Evolutionary conservation across 2,113 vertebrate genomes (phyloP).

Genomic region (Ptyas mucosa): DNA sequence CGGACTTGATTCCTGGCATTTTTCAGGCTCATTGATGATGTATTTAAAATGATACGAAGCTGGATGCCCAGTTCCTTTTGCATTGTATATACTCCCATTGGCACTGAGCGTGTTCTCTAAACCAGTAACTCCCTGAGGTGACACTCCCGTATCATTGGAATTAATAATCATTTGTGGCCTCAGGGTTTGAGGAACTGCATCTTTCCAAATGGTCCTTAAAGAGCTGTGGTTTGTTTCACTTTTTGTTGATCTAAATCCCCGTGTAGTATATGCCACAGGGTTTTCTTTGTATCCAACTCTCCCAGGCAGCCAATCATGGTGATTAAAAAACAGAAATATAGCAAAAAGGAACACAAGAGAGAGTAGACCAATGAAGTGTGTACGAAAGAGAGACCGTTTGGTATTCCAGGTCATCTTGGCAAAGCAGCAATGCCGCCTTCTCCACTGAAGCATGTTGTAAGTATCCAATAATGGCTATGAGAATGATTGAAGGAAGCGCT

Average conservation of each 20-base stretch:
- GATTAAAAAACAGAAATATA: slow-evolving; percentile 79
- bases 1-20: slow-evolving; percentile 77
- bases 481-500: slow-evolving; percentile 23
- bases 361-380: slow-evolving; percentile 76
- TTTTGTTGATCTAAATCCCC: slow-evolving; percentile 75
- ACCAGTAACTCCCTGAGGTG: slow-evolving; percentile 68
- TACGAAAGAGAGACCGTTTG: slow-evolving; percentile 90
- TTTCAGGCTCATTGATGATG: slow-evolving; percentile 84
- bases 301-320: slow-evolving; percentile 81
- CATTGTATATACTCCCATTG: slow-evolving; percentile 77
- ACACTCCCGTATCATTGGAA: slow-evolving; percentile 65
- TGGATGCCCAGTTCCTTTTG: slow-evolving; percentile 60
- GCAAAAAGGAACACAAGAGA: slow-evolving; percentile 81
- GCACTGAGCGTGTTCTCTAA: slow-evolving; percentile 72
- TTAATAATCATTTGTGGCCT: slow-evolving; percentile 69
- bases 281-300: slow-evolving; percentile 75
- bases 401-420: slow-evolving; percentile 94
- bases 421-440: slow-evolving; percentile 85
- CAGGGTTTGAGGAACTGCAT: slow-evolving; percentile 67
- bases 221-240: slow-evolving; percentile 77
- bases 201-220: slow-evolving; percentile 73
- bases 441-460: slow-evolving; percentile 91
- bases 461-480: slow-evolving; percentile 50
- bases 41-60: slow-evolving; percentile 81
- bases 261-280: slow-evolving; percentile 76